A percentile compares a stretch with the other conserved stretches of the same genome.
Evolutionary conservation across 2,888 invertebrate genomes (phyloP).

Genomic region (Dascillus cervinus): DNA sequence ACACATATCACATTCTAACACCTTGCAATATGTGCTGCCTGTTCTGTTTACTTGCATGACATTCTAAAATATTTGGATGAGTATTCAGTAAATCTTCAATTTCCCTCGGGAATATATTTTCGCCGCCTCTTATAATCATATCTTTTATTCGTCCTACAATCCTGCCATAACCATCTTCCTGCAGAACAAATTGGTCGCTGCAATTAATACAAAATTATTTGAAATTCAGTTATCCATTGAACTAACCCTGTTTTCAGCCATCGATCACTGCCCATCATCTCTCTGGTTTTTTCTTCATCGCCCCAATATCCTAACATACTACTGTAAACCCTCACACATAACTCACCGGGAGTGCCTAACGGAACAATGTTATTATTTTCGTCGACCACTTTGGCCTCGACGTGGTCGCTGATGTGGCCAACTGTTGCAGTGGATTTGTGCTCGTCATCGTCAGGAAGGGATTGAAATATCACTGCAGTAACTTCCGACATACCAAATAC

Average conservation of each 20-base stretch:
- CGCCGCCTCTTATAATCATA: constrained; percentile 73
- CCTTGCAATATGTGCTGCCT: no score
- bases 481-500: constrained; percentile 56
- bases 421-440: constrained; percentile 46
- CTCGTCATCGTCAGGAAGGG: constrained; percentile 42
- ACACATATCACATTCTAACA: no score
- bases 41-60: constrained; percentile 59
- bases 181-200: constrained; percentile 63
- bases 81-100: constrained; percentile 69
- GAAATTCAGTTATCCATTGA: no score
- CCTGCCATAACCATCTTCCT: constrained; percentile 60
- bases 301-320: constrained; percentile 79
- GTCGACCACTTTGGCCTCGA: constrained; percentile 61
- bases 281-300: constrained; percentile 65
- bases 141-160: constrained; percentile 71
- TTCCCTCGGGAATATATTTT: constrained; percentile 79
- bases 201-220: constrained; percentile 2
- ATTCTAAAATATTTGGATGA: constrained; percentile 67
- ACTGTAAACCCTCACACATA: constrained; percentile 64
- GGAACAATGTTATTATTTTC: constrained; percentile 57
- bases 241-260: constrained; percentile 85
- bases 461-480: constrained; percentile 49
- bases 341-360: constrained; percentile 64
- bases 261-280: constrained; percentile 56
- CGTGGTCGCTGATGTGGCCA: constrained; percentile 49